Base-by-base conservation (phyloP, 2,888 invertebrate genomes). In the Polymixis flavicincta region DNA sequence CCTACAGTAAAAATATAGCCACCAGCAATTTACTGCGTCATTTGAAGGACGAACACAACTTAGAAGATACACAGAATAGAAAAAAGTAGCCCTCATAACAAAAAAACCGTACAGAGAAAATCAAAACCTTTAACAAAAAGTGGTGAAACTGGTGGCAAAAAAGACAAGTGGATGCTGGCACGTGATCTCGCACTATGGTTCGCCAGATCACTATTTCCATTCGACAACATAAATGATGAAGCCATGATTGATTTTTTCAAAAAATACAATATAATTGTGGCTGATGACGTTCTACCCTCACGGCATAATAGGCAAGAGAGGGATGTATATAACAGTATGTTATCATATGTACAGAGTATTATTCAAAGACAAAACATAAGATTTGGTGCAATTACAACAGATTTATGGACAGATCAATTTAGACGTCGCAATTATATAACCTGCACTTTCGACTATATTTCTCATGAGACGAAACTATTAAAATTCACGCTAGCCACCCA, bases 141-240 rank as follows among this genome's bases (percentile, higher is more conserved):
- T 52, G 22, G 52, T 22, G 52, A 52, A 22, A 22, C 52, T 22
- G 52, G 52, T 52, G 52, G 52, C 22, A 52, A 52, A 52, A 52
- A 52, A 52, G 52, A 52, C 5, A 52, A 52, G 57, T 57, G 57
- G 57, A 57, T 57, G 57, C 57, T 28, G 57, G 57, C 57, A 28
- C 57, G 57, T 28, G 57, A 57, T 57, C 28, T 57, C 28, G 25
- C 57, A 57, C 17, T 28, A 28, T 57, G 57, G 57, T 57, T 57
- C 8, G 57, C 57, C 57, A 57, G 57, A 57, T 57, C 57, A 57
- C 28, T 57, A 57, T 57, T 57, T 22, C 52, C 52, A 52, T 52
- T 52, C 52, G 52, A 22, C 52, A 52, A 22, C 52, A 52, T 52
- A 22, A 22, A 52, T 52, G 52, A 52, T 52, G 52, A 52, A 52